A percentile compares a stretch with the other conserved stretches of the same genome.
phyloP scores from a whole-genome alignment of 1,140 invertebrate genomes.

The Macrotrachela quadricornifera region DNA sequence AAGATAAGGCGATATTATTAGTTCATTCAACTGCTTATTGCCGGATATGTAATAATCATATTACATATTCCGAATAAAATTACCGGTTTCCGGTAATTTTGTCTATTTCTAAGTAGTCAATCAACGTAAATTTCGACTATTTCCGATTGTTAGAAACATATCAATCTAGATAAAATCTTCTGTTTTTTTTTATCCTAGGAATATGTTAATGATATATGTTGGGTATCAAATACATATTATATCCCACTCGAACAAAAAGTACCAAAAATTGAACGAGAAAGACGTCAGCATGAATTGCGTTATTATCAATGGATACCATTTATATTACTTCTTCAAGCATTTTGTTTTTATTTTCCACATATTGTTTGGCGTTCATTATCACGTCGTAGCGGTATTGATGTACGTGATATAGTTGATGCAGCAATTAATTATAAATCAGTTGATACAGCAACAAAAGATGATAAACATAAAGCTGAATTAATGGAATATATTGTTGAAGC shows the following conservation, averaged over 20 bases:
- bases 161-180: no score
- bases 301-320: slow-evolving; percentile 14
- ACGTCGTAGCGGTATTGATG: slow-evolving; percentile 10
- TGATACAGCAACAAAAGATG: slow-evolving; percentile 4
- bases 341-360: slow-evolving; percentile 12
- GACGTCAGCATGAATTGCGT: neutral
- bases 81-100: no score
- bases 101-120: no score
- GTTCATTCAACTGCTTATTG: no score
- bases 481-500: slow-evolving; percentile 7
- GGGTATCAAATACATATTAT: slow-evolving; percentile 8
- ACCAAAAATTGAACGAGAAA: slow-evolving; percentile 4
- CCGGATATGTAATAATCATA: no score
- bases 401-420: slow-evolving; percentile 8
- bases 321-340: slow-evolving; percentile 10
- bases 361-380: slow-evolving; percentile 11
- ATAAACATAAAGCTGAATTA: slow-evolving; percentile 1
- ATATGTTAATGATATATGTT: slow-evolving; percentile 6
- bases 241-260: slow-evolving; percentile 5
- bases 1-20: no score
- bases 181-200: neutral
- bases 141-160: no score
- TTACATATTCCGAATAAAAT: no score
- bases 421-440: slow-evolving; percentile 9
- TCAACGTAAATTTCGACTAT: no score